Evolutionary conservation across 1,140 invertebrate species (phyloP), one percentile per base, ranked within the genome.

Genomic region (Brachionus angularis): DNA sequence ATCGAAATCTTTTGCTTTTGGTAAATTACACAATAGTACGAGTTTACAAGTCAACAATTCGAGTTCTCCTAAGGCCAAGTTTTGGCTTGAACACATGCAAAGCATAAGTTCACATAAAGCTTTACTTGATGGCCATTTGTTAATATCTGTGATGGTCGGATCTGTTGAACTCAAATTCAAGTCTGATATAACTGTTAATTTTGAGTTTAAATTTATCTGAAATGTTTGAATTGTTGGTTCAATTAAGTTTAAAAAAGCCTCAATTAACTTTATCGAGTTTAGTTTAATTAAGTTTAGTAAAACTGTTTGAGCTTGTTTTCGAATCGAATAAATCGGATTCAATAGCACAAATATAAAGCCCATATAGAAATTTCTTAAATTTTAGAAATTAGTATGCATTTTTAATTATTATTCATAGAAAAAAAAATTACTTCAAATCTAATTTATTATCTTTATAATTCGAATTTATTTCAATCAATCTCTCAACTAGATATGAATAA

Each of bases 381-480:
- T 3, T 7, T 14, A 34, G 12, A 34, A 5, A 5, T 34, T 34
- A 4, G 33, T 4, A 12, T 4, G 12, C 4, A 34, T 5, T 34
- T 34, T 50, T 7, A 69, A 49, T 69, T 47, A 25, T 52, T 3
- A 39, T 31, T 21, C 14, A 3, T 47, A 34, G 8, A 47, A 34
- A 36, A 7, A 4, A 62, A 21, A 34, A 5, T 52, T 70, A 70
- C 67, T 23, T 52, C 10, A 70, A 10, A n/a, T 70, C 47, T 31
- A 70, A 46, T 52, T 16, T 29, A 29, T 46, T 23, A 23, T 23
- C 36, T 36, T 70, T 46, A 5, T 12, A 12, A 18, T 4, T 33
- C 5, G 25, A 14, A 33, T 70, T 52, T 1, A 70, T 53, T 70
- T 70, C 10, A 5, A 33, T 27, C 4, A 70, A 18, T 3, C 25